phyloP scores from a whole-genome alignment of 2,113 vertebrate species.

The Sander vitreus region DNA sequence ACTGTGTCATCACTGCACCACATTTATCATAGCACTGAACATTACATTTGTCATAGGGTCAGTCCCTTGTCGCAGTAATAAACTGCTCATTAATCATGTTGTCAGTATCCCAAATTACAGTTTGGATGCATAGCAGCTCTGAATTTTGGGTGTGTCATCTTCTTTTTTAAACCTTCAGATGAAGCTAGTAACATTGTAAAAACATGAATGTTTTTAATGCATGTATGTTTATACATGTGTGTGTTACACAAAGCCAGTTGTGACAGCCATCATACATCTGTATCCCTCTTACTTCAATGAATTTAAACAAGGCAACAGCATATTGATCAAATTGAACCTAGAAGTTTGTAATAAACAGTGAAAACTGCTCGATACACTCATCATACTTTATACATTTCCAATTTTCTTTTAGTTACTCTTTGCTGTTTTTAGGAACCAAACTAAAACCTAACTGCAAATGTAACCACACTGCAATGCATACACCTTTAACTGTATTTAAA shows the following conservation, averaged over 20 bases:
- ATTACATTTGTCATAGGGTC: constrained; percentile 45
- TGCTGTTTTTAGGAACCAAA: constrained; percentile 7
- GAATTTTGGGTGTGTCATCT: not conserved
- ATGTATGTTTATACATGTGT: not conserved
- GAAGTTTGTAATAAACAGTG: no score
- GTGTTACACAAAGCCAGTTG: constrained; percentile 10
- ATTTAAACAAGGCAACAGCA: not conserved
- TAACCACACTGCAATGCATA: not conserved
- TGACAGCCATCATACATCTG: constrained; percentile 52
- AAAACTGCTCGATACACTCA: no score
- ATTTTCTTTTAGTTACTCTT: no score
- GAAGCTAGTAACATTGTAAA: not conserved
- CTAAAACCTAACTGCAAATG: no score
- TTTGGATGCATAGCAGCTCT: not conserved
- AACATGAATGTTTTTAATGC: not conserved
- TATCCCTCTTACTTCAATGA: constrained; percentile 51
- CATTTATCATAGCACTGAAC: constrained; percentile 66
- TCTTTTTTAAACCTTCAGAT: not conserved
- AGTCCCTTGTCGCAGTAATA: constrained; percentile 41
- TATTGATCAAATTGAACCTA: no score
- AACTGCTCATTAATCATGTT: constrained; percentile 55
- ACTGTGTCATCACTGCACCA: constrained; percentile 52
- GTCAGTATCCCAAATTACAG: constrained; percentile 29
- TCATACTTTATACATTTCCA: no score
- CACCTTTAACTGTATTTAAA: not conserved